Evolutionary conservation across 37 sponge, comb jelly and placozoan genomes (phyloP), one percentile per base, ranked within the genome.

Genomic region (Spongilla lacustris): DNA sequence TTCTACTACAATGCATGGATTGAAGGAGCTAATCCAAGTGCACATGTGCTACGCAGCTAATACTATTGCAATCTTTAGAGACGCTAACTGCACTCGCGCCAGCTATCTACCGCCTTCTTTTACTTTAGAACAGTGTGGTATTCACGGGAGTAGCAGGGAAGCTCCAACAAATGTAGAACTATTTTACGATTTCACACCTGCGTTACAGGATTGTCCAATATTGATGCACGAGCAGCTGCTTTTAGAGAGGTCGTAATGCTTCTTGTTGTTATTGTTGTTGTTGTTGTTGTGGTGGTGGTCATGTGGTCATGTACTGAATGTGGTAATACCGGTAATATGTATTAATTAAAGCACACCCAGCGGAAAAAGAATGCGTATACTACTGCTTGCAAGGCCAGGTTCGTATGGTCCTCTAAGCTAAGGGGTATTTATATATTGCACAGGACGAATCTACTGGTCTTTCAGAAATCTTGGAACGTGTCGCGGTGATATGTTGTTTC

Each of bases 121-220:
- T 38, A 89, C 91, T 71, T 69, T 94, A 48, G 76, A 79, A 24
- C 78, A 90, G 33, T 90, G 81, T 81, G 94, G 88, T 9, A 50
- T 84, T 26, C 68, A 29, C 9, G 94, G 94, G 4, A 86, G 90
- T 26, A 30, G 73, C 13, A 69, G 36, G 23, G 88, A 29, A 4
- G 29, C 26, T 8, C 91, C 88, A 30, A 32, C 66, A 32, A 13
- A 9, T 23, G 75, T 25, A 3, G 74, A 80, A 28, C 74, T 94
- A 38, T 94, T 73, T 38, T 94, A 90, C 66, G 91, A 94, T 74
- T 94, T 86, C 66, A 83, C 41, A 6, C 86, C 90, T 27, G 34
- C 27, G 24, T 67, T 77, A 26, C 81, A 28, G 26, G 86, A 89
- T 36, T 93, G 94, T 36, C 94, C 94, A 5, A 36, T 93, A 6